Percentiles rank a stretch among this genome's conserved stretches.
phyloP scores from a whole-genome alignment of 2,113 vertebrate genomes.

The Atrichornis clamosus region DNA sequence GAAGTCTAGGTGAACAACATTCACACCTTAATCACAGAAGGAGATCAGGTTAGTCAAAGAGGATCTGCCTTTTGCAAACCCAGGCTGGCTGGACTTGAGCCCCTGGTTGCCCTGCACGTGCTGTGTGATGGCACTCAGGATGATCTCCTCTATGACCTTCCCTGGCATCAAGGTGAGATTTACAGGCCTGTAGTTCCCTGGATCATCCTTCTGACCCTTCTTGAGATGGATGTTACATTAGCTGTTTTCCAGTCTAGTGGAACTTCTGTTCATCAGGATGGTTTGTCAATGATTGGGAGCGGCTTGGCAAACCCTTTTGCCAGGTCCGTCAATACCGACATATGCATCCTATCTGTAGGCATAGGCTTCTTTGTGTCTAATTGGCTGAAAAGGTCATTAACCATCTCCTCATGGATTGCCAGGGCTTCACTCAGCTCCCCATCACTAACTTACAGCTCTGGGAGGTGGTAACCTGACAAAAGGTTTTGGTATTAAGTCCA shows the following conservation, averaged over 20 bases:
- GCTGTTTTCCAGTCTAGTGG: not conserved
- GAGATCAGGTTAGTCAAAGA: not conserved
- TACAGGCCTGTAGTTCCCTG: not conserved
- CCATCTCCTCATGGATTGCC: not conserved
- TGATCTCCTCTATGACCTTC: not conserved
- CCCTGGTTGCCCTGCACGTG: not conserved
- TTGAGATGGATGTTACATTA: not conserved
- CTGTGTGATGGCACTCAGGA: not conserved
- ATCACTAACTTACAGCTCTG: not conserved
- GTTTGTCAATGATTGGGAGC: not conserved
- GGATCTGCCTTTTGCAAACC: not conserved
- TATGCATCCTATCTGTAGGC: too few relatives aligned
- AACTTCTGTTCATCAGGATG: not conserved
- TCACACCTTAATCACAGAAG: not conserved
- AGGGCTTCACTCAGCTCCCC: not conserved
- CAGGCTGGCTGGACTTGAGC: not conserved
- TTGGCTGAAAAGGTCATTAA: not conserved
- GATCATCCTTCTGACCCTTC: not conserved
- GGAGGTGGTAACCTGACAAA: not conserved
- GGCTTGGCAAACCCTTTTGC: not conserved
- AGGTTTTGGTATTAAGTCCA: not conserved
- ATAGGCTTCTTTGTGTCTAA: not conserved
- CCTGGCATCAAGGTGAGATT: not conserved
- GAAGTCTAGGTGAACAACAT: not conserved
- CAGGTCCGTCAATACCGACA: rapidly evolving